Evolutionary conservation across 2,113 vertebrate genomes (phyloP).

Genomic region (Chamaea fasciata): DNA sequence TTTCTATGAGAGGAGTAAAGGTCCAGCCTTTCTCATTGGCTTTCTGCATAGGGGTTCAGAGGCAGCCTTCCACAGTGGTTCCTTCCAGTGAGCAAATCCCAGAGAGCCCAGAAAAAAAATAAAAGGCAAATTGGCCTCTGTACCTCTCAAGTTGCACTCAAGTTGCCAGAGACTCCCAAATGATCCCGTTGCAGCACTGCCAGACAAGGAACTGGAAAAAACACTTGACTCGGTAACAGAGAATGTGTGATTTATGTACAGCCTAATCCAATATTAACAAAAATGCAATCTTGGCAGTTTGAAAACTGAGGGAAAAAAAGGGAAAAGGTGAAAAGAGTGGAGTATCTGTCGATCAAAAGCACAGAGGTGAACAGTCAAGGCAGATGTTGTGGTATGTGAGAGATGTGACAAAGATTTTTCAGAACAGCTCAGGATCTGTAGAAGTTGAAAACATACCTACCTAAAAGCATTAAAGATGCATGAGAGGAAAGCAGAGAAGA

Average conservation of each 20-base stretch:
- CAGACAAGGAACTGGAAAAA: neutral
- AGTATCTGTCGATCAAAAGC: neutral
- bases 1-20: neutral
- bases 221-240: neutral
- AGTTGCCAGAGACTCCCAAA: neutral
- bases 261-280: neutral
- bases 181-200: neutral
- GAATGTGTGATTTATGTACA: neutral
- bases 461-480: fast-evolving
- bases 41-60: neutral
- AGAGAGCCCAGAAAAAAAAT: neutral
- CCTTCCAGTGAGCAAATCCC: neutral
- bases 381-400: neutral
- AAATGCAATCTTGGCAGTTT: neutral
- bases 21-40: neutral
- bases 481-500: neutral
- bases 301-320: neutral
- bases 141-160: neutral
- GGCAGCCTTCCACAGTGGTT: neutral
- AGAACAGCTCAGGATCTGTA: neutral
- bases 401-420: neutral
- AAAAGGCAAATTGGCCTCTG: neutral
- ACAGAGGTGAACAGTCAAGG: neutral
- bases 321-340: neutral
- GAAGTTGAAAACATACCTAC: neutral